These are phyloP conservation scores for Lucifuga dentata DNA, from an alignment of 2,113 vertebrate species.

Conservation along the genomic window DNA sequence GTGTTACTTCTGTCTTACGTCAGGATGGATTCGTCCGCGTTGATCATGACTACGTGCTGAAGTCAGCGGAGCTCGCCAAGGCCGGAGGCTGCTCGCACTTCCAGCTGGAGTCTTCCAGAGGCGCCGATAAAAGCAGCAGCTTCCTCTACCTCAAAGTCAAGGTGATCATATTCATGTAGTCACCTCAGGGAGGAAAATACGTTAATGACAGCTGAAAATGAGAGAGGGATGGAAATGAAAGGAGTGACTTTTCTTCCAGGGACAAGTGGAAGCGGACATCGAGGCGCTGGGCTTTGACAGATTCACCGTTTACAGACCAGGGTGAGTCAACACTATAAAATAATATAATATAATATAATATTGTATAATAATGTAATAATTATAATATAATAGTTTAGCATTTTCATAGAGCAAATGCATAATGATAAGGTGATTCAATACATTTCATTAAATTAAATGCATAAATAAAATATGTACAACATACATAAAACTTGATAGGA, in stretches of 20 bases:
- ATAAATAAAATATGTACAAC: too few relatives aligned
- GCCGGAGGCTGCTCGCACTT: conserved; percentile 92
- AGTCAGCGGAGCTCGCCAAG: conserved; percentile 90
- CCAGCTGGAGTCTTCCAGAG: conserved; percentile 88
- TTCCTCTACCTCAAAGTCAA: conserved; percentile 93
- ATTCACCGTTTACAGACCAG: conserved; percentile 88
- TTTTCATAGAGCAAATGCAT: too few relatives aligned
- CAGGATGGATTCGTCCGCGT: conserved; percentile 92
- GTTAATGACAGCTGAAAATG: neutral
- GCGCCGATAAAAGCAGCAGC: conserved; percentile 86
- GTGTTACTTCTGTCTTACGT: conserved; percentile 10
- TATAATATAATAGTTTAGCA: too few relatives aligned
- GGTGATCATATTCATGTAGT: conserved; percentile 79
- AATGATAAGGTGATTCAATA: too few relatives aligned
- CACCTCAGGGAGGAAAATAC: too few relatives aligned
- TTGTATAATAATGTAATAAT: too few relatives aligned
- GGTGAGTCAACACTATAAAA: conserved; percentile 81
- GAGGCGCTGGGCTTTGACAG: conserved; percentile 84
- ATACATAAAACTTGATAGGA: too few relatives aligned
- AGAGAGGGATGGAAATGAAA: neutral
- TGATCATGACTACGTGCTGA: conserved; percentile 92
- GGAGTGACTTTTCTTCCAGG: conserved; percentile 82
- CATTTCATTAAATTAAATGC: too few relatives aligned
- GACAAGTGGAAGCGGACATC: conserved; percentile 87
- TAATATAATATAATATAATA: too few relatives aligned